Evolutionary conservation across 2,113 vertebrate genomes (phyloP).

Genomic region (Pelusios castaneus): DNA sequence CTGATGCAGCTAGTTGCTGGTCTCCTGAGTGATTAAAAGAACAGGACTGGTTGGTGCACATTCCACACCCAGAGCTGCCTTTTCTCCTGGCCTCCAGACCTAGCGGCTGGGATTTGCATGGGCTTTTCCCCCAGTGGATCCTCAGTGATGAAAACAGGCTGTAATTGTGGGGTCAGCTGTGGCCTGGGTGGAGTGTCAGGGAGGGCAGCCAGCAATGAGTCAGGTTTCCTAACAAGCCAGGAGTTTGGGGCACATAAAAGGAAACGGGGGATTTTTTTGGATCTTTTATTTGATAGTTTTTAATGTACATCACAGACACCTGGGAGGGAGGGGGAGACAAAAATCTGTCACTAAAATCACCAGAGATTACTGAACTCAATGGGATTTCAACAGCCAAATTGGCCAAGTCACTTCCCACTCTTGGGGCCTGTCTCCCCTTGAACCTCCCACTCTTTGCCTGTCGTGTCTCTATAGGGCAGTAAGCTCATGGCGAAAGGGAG

Average conservation of each 20-base stretch:
- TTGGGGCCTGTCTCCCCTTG: background rate
- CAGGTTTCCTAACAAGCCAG: background rate
- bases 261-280: background rate
- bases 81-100: background rate
- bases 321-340: background rate
- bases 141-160: background rate
- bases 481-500: background rate
- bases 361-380: background rate
- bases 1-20: background rate
- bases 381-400: background rate
- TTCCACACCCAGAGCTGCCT: background rate
- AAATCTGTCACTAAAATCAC: background rate
- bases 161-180: background rate
- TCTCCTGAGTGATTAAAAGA: background rate
- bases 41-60: background rate
- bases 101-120: background rate
- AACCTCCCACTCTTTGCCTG: background rate
- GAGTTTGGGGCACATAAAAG: background rate
- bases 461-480: background rate
- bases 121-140: background rate
- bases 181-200: background rate
- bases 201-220: background rate
- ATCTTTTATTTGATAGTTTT: background rate
- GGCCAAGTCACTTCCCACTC: background rate
- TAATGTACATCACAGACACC: background rate